A percentile compares a stretch with the other conserved stretches of the same genome.
These are phyloP conservation scores for Leucania comma DNA, from an alignment of 2,888 invertebrate genomes.

Conservation along the genomic window DNA sequence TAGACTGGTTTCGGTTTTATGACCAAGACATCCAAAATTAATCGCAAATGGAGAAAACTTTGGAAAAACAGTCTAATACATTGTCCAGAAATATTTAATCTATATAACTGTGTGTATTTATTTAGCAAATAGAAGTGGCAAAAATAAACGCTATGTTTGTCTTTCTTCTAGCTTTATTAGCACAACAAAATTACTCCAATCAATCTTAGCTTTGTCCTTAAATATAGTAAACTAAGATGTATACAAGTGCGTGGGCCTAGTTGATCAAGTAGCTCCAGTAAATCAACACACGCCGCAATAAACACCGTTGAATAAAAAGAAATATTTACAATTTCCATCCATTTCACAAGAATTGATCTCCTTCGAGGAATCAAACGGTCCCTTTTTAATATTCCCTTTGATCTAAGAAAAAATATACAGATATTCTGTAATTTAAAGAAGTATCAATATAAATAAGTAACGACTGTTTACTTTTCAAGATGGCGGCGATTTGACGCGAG, in stretches of 20 bases:
- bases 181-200: neutral
- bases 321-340: constrained; percentile 46
- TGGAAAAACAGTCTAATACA: no score
- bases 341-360: constrained; percentile 54
- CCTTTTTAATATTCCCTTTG: constrained; percentile 57
- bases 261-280: constrained; percentile 33
- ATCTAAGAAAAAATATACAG: constrained; percentile 52
- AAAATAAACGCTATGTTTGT: neutral
- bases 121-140: no score
- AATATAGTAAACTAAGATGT: neutral
- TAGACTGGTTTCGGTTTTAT: no score
- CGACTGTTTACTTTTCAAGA: constrained; percentile 42
- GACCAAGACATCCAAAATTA: no score
- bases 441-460: constrained; percentile 53
- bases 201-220: neutral
- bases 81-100: no score
- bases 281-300: constrained; percentile 35
- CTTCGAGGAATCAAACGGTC: constrained; percentile 53
- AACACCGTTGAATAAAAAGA: constrained; percentile 41
- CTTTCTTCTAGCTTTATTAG: neutral
- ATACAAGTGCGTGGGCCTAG: constrained; percentile 8
- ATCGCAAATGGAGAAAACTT: no score
- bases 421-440: constrained; percentile 52
- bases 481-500: constrained; percentile 18
- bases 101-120: neutral